A percentile compares a stretch with the other conserved stretches of the same genome.
Evolutionary conservation across 2,888 invertebrate species (phyloP).

Genomic region (Oscheius sp.): DNA sequence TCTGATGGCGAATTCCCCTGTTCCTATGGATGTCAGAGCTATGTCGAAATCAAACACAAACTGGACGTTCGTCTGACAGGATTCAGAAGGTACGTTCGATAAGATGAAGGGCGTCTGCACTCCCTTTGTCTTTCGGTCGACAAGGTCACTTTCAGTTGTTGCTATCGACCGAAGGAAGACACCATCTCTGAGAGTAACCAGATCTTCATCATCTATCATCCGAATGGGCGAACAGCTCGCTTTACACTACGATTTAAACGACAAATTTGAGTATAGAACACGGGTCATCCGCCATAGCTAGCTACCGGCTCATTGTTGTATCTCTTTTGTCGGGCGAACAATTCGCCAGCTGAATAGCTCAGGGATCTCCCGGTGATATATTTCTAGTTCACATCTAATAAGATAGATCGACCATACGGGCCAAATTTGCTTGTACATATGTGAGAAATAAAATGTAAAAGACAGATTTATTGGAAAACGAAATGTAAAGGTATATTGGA

Average conservation of each 20-base stretch:
- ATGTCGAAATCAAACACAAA: slow-evolving; percentile 70
- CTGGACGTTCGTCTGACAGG: slow-evolving; percentile 68
- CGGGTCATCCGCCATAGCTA: background rate
- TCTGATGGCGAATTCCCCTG: slow-evolving; percentile 69
- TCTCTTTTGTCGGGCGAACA: background rate
- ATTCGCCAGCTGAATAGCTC: slow-evolving; percentile 3
- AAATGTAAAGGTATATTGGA: background rate
- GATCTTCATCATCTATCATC: slow-evolving; percentile 69
- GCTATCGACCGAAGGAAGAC: slow-evolving; percentile 70
- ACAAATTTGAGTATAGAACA: slow-evolving; percentile 43
- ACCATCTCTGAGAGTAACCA: slow-evolving; percentile 68
- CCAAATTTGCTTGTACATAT: slow-evolving; percentile 12
- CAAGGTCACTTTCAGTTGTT: slow-evolving; percentile 56
- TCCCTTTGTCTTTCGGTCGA: background rate
- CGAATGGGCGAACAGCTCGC: slow-evolving; percentile 68
- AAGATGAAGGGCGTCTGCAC: slow-evolving; percentile 1
- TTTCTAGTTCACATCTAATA: slow-evolving; percentile 17
- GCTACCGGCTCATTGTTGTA: slow-evolving; percentile 5
- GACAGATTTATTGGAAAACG: slow-evolving; percentile 11
- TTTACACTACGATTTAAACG: slow-evolving; percentile 68
- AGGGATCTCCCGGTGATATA: slow-evolving; percentile 26
- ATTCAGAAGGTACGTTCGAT: slow-evolving; percentile 64
- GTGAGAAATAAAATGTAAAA: slow-evolving; percentile 1
- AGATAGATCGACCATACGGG: slow-evolving; percentile 7
- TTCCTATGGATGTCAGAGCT: slow-evolving; percentile 67